These are phyloP conservation scores for Ursus arctos DNA, from an alignment of 2,113 vertebrate species.

Conservation along the genomic window DNA sequence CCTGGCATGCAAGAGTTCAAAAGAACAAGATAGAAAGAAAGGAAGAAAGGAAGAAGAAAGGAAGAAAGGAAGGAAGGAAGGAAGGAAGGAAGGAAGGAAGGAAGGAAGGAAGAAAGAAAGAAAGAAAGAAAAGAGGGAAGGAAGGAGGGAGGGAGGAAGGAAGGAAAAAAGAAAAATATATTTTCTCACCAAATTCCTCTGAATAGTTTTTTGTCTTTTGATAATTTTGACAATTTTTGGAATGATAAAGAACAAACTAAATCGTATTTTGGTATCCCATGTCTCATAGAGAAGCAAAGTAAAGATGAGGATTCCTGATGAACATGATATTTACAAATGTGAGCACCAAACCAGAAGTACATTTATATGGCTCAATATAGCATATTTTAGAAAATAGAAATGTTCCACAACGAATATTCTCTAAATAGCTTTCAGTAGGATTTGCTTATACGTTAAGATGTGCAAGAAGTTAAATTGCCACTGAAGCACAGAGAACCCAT, in stretches of 20 bases:
- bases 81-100: too few relatives aligned
- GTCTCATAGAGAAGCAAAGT: not conserved
- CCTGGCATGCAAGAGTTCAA: not conserved
- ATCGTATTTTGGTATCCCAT: not conserved
- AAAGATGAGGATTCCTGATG: not conserved
- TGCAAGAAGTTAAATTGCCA: conserved; percentile 59
- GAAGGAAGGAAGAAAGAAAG: too few relatives aligned
- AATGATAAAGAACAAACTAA: not conserved
- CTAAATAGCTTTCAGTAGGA: not conserved
- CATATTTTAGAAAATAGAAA: conserved; percentile 8
- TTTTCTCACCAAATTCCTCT: not conserved
- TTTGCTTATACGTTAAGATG: conserved; percentile 51
- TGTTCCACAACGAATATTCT: not conserved
- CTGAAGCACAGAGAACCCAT: conserved; percentile 48
- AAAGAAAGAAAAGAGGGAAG: not conserved
- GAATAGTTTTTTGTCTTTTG: not conserved
- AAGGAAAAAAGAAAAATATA: not conserved
- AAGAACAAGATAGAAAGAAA: not conserved
- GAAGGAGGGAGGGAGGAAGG: too few relatives aligned
- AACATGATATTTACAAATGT: not conserved
- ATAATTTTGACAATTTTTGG: not conserved
- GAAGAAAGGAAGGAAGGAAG: too few relatives aligned
- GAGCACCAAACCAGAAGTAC: not conserved
- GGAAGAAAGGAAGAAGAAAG: too few relatives aligned
- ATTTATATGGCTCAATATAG: not conserved